phyloP scores from a whole-genome alignment of 1,140 invertebrate species.

The Zophobas morio region DNA sequence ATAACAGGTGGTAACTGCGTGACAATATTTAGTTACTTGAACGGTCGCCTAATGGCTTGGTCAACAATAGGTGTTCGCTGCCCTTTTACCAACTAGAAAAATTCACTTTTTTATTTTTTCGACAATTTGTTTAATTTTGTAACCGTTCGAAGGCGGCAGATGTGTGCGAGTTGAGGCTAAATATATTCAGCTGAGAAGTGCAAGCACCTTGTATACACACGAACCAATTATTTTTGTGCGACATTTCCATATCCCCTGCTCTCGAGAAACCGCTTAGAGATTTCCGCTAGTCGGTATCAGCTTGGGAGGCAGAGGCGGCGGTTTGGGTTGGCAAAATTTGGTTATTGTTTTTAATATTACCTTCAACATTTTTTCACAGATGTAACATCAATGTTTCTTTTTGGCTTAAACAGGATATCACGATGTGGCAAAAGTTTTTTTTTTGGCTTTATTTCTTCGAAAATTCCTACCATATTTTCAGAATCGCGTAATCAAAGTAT shows the following conservation, averaged over 20 bases:
- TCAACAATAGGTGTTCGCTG: conserved; percentile 45
- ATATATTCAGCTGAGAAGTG: conserved; percentile 38
- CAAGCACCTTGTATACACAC: conserved; percentile 31
- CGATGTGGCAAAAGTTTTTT: too few relatives aligned
- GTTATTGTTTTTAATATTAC: too few relatives aligned
- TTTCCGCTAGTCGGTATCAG: conserved; percentile 30
- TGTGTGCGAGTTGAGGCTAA: conserved; percentile 13
- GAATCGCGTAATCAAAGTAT: too few relatives aligned
- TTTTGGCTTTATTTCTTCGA: too few relatives aligned
- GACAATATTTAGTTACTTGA: conserved; percentile 50
- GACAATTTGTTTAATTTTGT: conserved; percentile 46
- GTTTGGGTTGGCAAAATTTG: background rate
- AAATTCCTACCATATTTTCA: too few relatives aligned
- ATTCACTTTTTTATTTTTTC: conserved; percentile 28
- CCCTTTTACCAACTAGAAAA: conserved; percentile 43
- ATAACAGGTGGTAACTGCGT: conserved; percentile 50
- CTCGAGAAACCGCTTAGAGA: conserved; percentile 51
- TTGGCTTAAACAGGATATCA: too few relatives aligned
- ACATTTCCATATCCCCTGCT: conserved; percentile 55
- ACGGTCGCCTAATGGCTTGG: conserved; percentile 48
- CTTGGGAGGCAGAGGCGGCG: conserved; percentile 1
- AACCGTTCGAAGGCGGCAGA: conserved; percentile 35
- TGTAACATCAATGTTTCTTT: too few relatives aligned
- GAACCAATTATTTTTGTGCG: conserved; percentile 58
- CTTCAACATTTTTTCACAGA: too few relatives aligned